Percentiles rank a stretch among this genome's conserved stretches.
Evolutionary conservation across 2,797 vertebrate species (phyloP).

Genomic region (Coregonus suidteri): DNA sequence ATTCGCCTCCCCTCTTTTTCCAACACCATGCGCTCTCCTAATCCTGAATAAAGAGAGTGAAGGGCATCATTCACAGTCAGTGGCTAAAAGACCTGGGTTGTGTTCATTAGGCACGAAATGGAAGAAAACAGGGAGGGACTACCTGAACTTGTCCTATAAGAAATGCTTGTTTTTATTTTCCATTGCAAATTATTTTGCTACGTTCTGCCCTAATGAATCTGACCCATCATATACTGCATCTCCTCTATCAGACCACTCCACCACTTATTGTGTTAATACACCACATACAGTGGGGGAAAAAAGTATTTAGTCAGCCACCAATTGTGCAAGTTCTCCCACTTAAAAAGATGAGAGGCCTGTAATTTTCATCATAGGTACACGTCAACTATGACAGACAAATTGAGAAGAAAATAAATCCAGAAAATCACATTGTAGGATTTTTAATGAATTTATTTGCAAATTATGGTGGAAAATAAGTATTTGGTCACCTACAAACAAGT

Average conservation of each 20-base stretch:
- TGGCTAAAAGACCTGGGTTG: no score
- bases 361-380: no score
- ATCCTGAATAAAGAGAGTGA: constrained; percentile 26
- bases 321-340: no score
- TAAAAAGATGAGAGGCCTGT: no score
- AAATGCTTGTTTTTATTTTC: neutral
- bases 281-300: neutral
- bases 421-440: no score
- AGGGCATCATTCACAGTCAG: constrained; percentile 19
- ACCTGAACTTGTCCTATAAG: neutral
- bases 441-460: no score
- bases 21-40: constrained; percentile 54
- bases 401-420: no score
- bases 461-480: no score
- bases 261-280: constrained; percentile 27
- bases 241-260: constrained; percentile 7
- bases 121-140: no score
- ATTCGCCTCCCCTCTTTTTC: constrained; percentile 62
- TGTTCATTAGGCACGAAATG: neutral
- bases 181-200: neutral
- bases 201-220: constrained; percentile 25
- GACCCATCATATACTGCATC: constrained; percentile 11
- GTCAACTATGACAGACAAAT: no score
- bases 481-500: no score
- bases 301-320: no score